These are phyloP conservation scores for Turnix velox DNA, from an alignment of 2,113 vertebrate genomes.

Conservation along the genomic window DNA sequence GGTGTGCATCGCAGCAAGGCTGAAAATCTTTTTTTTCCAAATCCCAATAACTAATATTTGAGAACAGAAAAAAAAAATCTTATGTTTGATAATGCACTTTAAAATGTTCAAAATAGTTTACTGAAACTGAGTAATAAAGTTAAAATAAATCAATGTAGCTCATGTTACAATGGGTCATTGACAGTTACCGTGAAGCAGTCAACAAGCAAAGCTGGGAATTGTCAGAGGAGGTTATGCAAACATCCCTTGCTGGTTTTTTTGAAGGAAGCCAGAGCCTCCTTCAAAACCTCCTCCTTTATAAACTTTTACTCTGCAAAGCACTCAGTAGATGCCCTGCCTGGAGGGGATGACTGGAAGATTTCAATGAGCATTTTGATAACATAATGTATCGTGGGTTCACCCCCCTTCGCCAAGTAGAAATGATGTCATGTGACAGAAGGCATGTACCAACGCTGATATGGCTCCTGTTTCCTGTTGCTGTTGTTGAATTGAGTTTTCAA, in stretches of 20 bases:
- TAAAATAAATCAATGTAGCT: neutral
- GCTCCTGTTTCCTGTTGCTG: neutral
- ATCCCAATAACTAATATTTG: neutral
- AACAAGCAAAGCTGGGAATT: neutral
- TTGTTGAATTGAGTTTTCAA: neutral
- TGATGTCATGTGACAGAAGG: neutral
- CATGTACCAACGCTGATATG: neutral
- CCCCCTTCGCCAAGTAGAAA: neutral
- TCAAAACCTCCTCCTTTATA: too few relatives aligned
- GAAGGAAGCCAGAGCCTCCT: neutral
- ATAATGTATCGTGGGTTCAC: accelerated
- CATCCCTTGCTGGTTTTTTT: neutral
- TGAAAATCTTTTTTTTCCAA: neutral
- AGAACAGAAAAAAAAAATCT: neutral
- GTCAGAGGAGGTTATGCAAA: neutral
- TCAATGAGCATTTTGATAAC: neutral
- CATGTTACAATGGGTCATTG: neutral
- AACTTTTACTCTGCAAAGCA: neutral
- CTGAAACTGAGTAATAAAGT: neutral
- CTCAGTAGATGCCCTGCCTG: neutral
- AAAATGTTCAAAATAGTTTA: neutral
- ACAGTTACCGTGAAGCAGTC: neutral
- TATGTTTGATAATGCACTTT: neutral
- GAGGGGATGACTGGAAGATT: neutral
- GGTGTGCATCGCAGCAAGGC: neutral